Conservation (phyloP, 2,113 vertebrate genomes). For the Otus sunia region DNA sequence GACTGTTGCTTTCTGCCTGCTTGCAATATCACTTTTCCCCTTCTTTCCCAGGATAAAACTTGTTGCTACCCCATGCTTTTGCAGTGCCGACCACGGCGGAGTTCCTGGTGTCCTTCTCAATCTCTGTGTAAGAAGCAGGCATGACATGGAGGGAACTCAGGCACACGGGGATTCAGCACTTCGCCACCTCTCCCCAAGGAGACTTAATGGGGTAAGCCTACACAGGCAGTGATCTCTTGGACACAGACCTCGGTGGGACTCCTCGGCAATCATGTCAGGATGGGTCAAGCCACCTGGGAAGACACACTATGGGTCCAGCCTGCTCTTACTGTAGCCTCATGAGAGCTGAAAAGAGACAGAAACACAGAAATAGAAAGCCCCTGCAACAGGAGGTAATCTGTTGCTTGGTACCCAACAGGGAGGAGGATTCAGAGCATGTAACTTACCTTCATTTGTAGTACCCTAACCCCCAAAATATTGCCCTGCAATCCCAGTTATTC, state of each 20-base stretch:
- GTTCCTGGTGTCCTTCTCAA: neutral
- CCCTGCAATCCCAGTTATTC: neutral
- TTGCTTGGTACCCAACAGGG: neutral
- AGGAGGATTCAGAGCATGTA: neutral
- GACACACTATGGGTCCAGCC: neutral
- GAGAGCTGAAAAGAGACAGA: neutral
- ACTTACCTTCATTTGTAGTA: neutral
- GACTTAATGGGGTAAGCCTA: neutral
- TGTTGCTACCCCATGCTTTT: neutral
- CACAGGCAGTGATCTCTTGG: neutral
- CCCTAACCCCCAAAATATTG: neutral
- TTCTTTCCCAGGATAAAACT: neutral
- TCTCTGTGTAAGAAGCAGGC: neutral
- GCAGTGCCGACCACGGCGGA: fast-evolving
- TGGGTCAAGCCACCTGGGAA: neutral
- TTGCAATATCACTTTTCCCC: neutral
- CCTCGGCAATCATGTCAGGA: neutral
- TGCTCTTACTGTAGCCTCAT: neutral
- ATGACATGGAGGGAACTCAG: neutral
- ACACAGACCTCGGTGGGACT: neutral
- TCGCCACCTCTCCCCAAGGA: neutral
- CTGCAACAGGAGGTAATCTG: neutral
- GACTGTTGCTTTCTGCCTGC: neutral
- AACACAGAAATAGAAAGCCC: neutral
- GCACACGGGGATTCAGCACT: neutral